phyloP scores from a whole-genome alignment of 2,797 vertebrate species.

The Platalea minor region DNA sequence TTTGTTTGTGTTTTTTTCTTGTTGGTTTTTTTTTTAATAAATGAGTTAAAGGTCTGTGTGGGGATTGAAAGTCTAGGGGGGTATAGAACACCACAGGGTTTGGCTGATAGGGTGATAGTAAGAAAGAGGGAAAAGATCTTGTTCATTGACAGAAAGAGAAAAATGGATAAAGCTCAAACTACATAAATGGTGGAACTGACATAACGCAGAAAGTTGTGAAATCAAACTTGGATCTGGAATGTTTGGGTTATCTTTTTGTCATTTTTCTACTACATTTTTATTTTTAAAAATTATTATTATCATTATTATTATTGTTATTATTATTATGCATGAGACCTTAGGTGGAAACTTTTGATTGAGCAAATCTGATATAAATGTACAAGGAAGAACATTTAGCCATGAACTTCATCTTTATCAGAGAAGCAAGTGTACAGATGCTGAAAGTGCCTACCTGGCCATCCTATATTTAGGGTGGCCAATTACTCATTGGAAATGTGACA shows the following conservation, averaged over 20 bases:
- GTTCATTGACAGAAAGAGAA: not conserved
- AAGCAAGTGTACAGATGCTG: not conserved
- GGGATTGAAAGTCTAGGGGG: not conserved
- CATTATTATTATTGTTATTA: not conserved
- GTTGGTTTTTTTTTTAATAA: not conserved
- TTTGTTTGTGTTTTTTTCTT: not conserved
- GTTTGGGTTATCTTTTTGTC: not conserved
- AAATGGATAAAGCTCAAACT: not conserved
- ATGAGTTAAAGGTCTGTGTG: not conserved
- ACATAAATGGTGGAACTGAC: not conserved
- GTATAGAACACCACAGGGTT: rapidly evolving
- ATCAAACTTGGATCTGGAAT: not conserved
- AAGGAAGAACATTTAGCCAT: not conserved
- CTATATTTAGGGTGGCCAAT: not conserved
- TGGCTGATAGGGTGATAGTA: not conserved
- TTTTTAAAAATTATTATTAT: not conserved
- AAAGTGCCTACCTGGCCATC: not conserved
- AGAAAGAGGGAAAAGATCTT: not conserved
- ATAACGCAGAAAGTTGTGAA: not conserved
- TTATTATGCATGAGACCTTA: not conserved
- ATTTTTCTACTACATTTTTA: not conserved
- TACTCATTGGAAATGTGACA: not conserved
- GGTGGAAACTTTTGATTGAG: not conserved
- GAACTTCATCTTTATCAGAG: not conserved
- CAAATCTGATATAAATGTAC: not conserved